phyloP scores from a whole-genome alignment of 2,113 vertebrate species.

The Anarrhichthys ocellatus region DNA sequence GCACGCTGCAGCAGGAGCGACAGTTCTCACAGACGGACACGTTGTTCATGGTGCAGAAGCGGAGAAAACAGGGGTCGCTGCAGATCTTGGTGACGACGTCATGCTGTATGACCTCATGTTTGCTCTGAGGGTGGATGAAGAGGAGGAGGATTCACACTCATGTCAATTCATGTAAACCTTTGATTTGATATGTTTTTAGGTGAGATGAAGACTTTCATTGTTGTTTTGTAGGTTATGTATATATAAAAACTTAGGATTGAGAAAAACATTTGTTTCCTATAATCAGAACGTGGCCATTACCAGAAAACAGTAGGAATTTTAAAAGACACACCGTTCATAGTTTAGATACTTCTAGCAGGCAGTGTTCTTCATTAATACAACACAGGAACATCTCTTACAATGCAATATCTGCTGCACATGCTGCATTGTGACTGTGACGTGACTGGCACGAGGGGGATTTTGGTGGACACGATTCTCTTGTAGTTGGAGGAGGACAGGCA shows the following conservation, averaged over 20 bases:
- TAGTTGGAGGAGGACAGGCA: slow-evolving; percentile 89
- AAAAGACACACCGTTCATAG: background rate
- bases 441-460: background rate
- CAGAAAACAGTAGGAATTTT: background rate
- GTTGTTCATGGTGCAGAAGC: slow-evolving; percentile 90
- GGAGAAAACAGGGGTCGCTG: slow-evolving; percentile 90
- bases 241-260: background rate
- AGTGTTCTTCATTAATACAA: background rate
- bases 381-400: slow-evolving; percentile 80
- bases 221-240: background rate
- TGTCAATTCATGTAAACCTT: background rate
- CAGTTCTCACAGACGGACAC: slow-evolving; percentile 90
- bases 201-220: background rate
- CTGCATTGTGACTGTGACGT: slow-evolving; percentile 86
- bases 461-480: slow-evolving; percentile 85
- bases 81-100: slow-evolving; percentile 90
- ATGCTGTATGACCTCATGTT: slow-evolving; percentile 90
- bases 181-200: background rate
- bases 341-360: background rate
- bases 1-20: slow-evolving; percentile 81
- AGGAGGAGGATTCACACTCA: background rate
- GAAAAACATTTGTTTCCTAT: background rate
- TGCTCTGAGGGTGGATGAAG: slow-evolving; percentile 81
- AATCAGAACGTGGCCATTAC: background rate
- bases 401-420: slow-evolving; percentile 90